Evolutionary conservation across 37 sponge, comb jelly and placozoan species (phyloP), one percentile per base, ranked within the genome.

Genomic region (Beroe ovata): DNA sequence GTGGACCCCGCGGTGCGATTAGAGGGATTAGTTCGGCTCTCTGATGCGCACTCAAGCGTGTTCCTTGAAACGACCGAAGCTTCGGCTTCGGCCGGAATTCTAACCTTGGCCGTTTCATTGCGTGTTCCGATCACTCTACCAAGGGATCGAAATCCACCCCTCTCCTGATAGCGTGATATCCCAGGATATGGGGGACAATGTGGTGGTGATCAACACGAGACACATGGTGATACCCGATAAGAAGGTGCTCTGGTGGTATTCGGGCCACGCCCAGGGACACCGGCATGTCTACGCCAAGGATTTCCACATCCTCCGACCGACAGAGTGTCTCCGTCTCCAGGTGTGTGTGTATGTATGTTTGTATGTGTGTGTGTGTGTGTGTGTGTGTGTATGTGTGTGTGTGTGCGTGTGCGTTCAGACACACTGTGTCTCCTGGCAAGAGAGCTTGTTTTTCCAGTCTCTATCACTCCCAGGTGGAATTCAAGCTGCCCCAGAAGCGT

Each of bases 171-270:
- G 11, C 18, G 18, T 58, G 59, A 58, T 58, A 11, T 36, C 25
- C 21, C 84, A 77, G 84, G 84, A 77, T 19, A n/a, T 39, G 41
- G 84, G 84, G 8, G 84, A 77, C 28, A 22, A 77, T 29, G 42
- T 77, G 84, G 84, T 77, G 8, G 84, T 77, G 1, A 77, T 77
- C 41, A 77, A 77, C 84, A 77, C 84, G 1, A 1, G 47, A 25
- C 2, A 77, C 28, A 37, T 77, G 47, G 84, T 77, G 47, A 40
- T 77, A 42, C 84, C 84, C 1, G 84, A 77, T 0, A 77, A 77
- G 84, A 77, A 77, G 84, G 84, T 77, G 47, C 4, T 77, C 54
- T 77, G 84, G 84, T 77, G 84, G 84, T 77, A 77, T 29, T 77
- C 84, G 54, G 84, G 84, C 23, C 33, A 77, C 54, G 84, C 84